Evolutionary conservation across 2,888 invertebrate genomes (phyloP), one percentile per base, ranked within the genome.

Genomic region (Lasius fuliginosus): DNA sequence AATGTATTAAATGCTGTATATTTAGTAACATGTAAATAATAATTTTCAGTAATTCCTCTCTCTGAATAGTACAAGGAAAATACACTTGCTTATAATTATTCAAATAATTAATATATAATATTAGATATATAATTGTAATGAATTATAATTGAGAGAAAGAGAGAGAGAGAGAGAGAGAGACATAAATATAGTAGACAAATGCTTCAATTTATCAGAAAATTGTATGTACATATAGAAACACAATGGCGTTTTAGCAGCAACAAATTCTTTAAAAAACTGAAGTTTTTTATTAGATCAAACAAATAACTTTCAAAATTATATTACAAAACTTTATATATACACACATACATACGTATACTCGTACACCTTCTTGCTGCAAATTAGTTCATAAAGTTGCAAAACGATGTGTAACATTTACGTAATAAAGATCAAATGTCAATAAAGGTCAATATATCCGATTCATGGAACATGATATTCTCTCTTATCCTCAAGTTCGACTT

Each of bases 381-480:
- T n/a, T n/a, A n/a, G n/a, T n/a, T n/a, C n/a, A n/a, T n/a, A n/a
- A 49, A 82, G 12, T 49, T 65, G 36, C 68, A n/a, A 77, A 79
- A 81, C 46, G 58, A 5, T 58, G 46, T 33, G 12, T 53, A 68
- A 42, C 65, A 49, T 53, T 88, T 77, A 81, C 84, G 64, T 86
- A 85, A 86, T 86, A 83, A 86, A 88, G 23, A 23, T 23, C 23
- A 23, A 23, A 23, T 0, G n/a, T 88, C 90, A 92, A 81, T 33
- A 23, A 23, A 40, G 84, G 99, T 99, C 93, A 99, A 96, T 93
- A 99, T 99, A 94, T 99, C 99, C 77, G 98, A 96, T 95, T 99
- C 99, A 94, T 98, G 96, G 97, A 98, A 99, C 89, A 92, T 98
- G 98, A 94, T 98, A 98, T 95, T 99, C 99, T 93, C 98, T 97